Conservation (phyloP, 2,113 vertebrate species). For the Daphoenositta chrysoptera region DNA sequence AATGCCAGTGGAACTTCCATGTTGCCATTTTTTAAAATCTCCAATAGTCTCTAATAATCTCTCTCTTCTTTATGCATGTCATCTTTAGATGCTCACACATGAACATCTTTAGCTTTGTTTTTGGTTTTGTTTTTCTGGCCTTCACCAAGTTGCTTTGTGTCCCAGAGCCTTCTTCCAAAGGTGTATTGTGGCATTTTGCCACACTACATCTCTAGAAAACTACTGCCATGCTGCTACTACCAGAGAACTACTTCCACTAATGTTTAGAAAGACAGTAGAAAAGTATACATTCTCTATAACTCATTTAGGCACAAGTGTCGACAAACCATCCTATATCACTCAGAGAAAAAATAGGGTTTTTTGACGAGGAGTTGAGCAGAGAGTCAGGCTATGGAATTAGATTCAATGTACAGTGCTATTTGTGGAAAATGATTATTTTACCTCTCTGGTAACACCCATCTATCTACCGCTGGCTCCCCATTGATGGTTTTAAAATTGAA, state of each 20-base stretch:
- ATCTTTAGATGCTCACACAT: too few species aligned
- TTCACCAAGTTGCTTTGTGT: not conserved
- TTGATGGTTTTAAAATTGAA: not conserved
- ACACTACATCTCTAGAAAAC: not conserved
- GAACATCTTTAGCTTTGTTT: not conserved
- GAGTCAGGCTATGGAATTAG: not conserved
- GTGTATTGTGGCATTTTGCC: not conserved
- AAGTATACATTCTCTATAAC: not conserved
- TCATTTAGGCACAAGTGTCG: accelerated
- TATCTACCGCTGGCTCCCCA: not conserved
- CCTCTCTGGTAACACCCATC: not conserved
- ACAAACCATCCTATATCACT: not conserved
- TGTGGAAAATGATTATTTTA: not conserved
- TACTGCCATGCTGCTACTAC: not conserved
- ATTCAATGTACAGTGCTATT: not conserved
- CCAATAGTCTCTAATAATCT: not conserved
- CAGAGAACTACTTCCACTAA: not conserved
- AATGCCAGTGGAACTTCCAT: not conserved
- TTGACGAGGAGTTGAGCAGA: not conserved
- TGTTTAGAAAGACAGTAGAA: not conserved
- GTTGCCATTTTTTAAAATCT: not conserved
- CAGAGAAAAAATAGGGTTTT: not conserved
- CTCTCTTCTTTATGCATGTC: not conserved
- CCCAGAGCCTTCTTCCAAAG: not conserved
- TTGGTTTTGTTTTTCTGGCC: not conserved